Evolutionary conservation across 2,113 vertebrate genomes (phyloP).

Genomic region (Leptosomus discolor): DNA sequence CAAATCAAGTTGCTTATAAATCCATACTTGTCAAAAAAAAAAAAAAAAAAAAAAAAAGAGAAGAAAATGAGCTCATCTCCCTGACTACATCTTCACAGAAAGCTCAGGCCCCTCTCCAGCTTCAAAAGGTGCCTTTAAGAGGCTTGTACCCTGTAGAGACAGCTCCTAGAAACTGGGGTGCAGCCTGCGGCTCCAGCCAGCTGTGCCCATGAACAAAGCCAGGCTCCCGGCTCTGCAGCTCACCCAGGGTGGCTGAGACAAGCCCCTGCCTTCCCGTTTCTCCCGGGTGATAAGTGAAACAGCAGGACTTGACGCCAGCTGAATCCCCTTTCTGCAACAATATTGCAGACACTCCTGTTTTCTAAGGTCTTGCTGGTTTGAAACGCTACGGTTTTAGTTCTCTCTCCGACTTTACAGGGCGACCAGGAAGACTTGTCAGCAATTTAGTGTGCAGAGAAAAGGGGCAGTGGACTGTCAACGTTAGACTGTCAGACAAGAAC

Average conservation of each 20-base stretch:
- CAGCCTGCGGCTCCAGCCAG: not conserved
- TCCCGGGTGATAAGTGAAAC: not conserved
- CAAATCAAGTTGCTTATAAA: not conserved
- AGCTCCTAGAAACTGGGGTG: not conserved
- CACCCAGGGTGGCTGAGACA: accelerated
- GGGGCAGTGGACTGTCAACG: accelerated
- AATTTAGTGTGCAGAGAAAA: not conserved
- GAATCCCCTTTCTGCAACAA: not conserved
- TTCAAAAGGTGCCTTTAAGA: not conserved
- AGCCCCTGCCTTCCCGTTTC: not conserved
- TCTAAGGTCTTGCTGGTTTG: not conserved
- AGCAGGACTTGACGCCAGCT: not conserved
- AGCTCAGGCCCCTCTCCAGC: not conserved
- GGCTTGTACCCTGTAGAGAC: not conserved
- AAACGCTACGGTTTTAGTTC: not conserved
- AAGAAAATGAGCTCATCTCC: not conserved
- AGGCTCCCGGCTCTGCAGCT: not conserved
- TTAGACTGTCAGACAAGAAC: not conserved
- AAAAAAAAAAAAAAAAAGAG: not conserved
- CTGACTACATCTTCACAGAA: not conserved
- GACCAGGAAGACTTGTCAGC: not conserved
- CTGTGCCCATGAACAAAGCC: not conserved
- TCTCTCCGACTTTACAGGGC: not conserved
- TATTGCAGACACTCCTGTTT: not conserved
- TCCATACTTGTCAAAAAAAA: not conserved